These are phyloP conservation scores for Fragum sueziense DNA, from an alignment of 2,888 invertebrate species.

Conservation along the genomic window DNA sequence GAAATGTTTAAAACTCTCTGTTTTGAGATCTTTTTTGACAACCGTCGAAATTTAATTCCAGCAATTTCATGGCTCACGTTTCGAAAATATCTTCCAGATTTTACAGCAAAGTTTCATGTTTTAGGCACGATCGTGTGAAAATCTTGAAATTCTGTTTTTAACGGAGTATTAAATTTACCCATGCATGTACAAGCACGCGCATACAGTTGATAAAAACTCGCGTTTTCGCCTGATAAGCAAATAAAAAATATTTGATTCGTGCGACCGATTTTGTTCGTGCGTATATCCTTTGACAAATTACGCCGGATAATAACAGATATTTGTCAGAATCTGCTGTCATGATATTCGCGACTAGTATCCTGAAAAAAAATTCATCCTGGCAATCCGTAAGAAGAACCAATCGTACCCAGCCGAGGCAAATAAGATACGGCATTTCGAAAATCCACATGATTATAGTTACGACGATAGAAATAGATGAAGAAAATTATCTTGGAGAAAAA, in stretches of 20 bases:
- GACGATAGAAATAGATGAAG: too few relatives aligned
- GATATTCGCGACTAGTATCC: too few relatives aligned
- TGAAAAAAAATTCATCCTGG: too few relatives aligned
- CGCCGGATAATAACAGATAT: neutral
- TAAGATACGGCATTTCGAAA: too few relatives aligned
- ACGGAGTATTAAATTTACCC: neutral
- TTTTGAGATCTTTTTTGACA: too few relatives aligned
- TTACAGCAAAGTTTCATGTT: neutral
- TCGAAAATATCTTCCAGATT: neutral
- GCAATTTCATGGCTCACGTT: neutral
- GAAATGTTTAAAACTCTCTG: too few relatives aligned
- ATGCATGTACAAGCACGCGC: conserved; percentile 4
- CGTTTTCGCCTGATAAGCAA: neutral
- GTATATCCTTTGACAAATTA: neutral
- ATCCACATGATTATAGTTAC: too few relatives aligned
- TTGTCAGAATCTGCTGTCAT: too few relatives aligned
- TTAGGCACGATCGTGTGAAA: neutral
- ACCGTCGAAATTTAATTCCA: neutral
- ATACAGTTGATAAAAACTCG: neutral
- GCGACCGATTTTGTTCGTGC: neutral
- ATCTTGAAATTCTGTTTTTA: neutral
- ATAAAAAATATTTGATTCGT: neutral
- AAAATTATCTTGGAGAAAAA: too few relatives aligned
- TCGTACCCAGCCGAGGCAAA: too few relatives aligned
- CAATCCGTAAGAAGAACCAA: too few relatives aligned